Evolutionary conservation across 2,888 invertebrate genomes (phyloP), one percentile per base, ranked within the genome.

Genomic region (Odontocerum albicorne): DNA sequence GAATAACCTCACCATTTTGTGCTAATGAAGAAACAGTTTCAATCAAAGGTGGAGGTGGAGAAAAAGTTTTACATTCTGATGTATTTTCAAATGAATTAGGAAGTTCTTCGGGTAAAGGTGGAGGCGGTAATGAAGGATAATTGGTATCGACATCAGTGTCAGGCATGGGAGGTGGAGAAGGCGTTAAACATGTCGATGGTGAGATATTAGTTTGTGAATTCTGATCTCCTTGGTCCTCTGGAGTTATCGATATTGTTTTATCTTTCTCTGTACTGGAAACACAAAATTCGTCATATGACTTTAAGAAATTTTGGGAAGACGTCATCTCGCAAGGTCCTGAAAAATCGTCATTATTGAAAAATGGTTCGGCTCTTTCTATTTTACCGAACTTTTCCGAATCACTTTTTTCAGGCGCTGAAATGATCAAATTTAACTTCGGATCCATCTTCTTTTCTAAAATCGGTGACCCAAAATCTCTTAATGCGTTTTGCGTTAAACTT

Each of bases 401-500:
- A 31, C 60, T 57, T 27, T 62, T 62, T 21, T 51, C 62, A 55
- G 59, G 58, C 53, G 64, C 65, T 60, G 62, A 66, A 66, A 67
- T 67, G 65, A 67, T 67, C 64, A 56, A 63, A 49, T 63, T 59
- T 49, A 61, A 60, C 27, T 62, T 54, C 49, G 65, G 59, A 2
- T 49, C 43, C 2, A 35, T 33, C 22, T 49, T 56, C 15, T 44
- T 49, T 60, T 72, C 71, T 53, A 67, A 66, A 8, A 67, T 66
- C 2, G 76, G 76, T 3, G 76, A 74, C 45, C 69, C 69, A 64
- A 80, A 79, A 65, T 82, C 81, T 52, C 74, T 71, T 21, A 76
- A 71, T 4, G 80, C 76, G 55, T 76, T 77, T 44, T 74, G 74
- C 3, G 81, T 79, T 36, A 83, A 68, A 44, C 74, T 69, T 60